A percentile compares a stretch with the other conserved stretches of the same genome.
Evolutionary conservation across 2,888 invertebrate species (phyloP).

Genomic region (Harmothoe impar): DNA sequence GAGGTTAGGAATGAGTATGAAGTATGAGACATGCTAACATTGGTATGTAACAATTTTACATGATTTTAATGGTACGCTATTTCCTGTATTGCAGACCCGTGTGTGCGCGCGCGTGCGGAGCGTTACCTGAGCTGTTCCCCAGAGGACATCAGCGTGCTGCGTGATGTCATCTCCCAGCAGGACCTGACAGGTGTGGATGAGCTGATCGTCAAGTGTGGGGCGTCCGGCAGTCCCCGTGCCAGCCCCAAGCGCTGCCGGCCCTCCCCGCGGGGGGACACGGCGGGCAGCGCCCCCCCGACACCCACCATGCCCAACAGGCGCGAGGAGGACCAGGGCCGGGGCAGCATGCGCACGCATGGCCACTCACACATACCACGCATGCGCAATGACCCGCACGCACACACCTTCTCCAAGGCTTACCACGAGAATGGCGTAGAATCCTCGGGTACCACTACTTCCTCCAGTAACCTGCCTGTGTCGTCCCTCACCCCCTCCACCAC

Average conservation of each 20-base stretch:
- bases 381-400: constrained; percentile 52
- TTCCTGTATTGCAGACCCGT: constrained; percentile 44
- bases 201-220: constrained; percentile 62
- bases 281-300: background rate
- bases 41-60: no score
- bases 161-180: constrained; percentile 65
- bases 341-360: constrained; percentile 21
- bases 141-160: constrained; percentile 60
- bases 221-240: constrained; percentile 48
- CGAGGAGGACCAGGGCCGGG: background rate
- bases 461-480: no score
- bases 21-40: no score
- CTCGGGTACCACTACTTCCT: no score
- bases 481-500: no score
- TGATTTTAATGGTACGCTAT: no score
- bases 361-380: constrained; percentile 49
- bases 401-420: constrained; percentile 50
- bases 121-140: constrained; percentile 64
- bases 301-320: constrained; percentile 59
- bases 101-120: constrained; percentile 41
- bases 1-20: no score
- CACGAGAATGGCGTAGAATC: constrained; percentile 61
- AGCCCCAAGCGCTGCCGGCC: constrained; percentile 56
- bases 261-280: background rate
- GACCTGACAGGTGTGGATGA: constrained; percentile 65